Base-by-base conservation (phyloP, 2,113 vertebrate species). In the Coturnix japonica region DNA sequence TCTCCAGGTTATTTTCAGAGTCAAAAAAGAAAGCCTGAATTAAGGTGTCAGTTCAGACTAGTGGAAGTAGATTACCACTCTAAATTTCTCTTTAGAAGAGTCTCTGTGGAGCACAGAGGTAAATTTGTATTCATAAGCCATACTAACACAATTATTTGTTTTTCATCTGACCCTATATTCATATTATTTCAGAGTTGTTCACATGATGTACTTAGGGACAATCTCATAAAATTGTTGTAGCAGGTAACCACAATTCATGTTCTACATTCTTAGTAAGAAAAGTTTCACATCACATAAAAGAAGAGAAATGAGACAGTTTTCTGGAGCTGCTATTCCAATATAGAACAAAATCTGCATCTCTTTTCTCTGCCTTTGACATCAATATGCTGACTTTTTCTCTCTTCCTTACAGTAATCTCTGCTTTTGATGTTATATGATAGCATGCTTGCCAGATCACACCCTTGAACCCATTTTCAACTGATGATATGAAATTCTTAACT, bases 211-310 rank as follows among this genome's bases (percentile, higher is more conserved):
- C 41, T 88, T 74, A 65, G 49, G 47, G 9, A 69, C 33, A 69
- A 72, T 39, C 21, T 12, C 31, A 4, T 78, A 44, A 75, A 60
- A 65, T 59, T 44, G 5, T 25, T 90, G 5, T n/a, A 53, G 35
- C 15, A 74, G 13, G 9, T 19, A 88, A 90, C 64, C 8, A 37
- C 0, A 0, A 28, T 57, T 79, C 57, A 63, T 23, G 1, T 23
- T 17, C 11, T 65, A 7, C 23, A 73, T 43, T 85, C 46, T 43
- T 57, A 8, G 18, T 64, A 61, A 63, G 13, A 65, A 88, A 90
- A 57, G 13, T 37, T 71, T 81, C 12, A 64, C 2, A 18, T 81
- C 74, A 67, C 16, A 21, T 64, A 61, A 25, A 70, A 43, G 2
- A 47, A 18, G 57, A 53, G 1, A 49, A 60, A 60, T 7, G 28